Evolutionary conservation across 2,797 vertebrate species (phyloP), one percentile per base, ranked within the genome.

Genomic region (Chanos chanos): DNA sequence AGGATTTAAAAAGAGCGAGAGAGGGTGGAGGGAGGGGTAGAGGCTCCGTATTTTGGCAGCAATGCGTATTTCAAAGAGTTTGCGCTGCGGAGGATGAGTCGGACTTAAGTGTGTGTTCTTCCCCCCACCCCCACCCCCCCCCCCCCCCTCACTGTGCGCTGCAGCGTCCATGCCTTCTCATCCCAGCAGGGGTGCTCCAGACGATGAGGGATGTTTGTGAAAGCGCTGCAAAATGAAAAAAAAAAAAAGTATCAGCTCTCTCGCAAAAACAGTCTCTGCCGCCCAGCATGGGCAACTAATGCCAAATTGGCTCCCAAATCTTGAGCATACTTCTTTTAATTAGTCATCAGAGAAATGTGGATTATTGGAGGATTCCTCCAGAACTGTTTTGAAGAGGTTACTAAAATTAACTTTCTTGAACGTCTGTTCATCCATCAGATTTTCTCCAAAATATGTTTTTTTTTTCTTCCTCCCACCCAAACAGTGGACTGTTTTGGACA

Each of bases 11-110:
- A 62, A 44, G 41, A 9, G 57, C 48, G 51, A 41, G 30, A 30
- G 48, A 30, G 28, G 21, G 49, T 33, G 8, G 49, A 34, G 31
- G 28, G n/a, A n/a, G n/a, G n/a, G n/a, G 36, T 3, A 44, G 22
- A 37, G 7, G 36, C 30, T 36, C 39, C 55, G 39, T 63, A 50
- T 56, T 64, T 72, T 59, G 58, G 51, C 39, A 59, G 70, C 49
- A 55, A n/a, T 72, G 62, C 55, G 53, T 64, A 65, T 70, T 72
- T 72, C 50, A 74, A 36, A 59, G 56, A 25, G n/a, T 47, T 48
- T 48, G 18, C 33, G 28, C 15, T 22, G 47, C n/a, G n/a, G 64
- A 41, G 22, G 39, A 61, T 65, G 39, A 68, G 43, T 58, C 39
- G 24, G 54, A 64, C 47, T 60, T 45, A 24, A 52, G 37, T 40